phyloP scores from a whole-genome alignment of 2,888 invertebrate genomes.

The Parapristionchus giblindavisi region DNA sequence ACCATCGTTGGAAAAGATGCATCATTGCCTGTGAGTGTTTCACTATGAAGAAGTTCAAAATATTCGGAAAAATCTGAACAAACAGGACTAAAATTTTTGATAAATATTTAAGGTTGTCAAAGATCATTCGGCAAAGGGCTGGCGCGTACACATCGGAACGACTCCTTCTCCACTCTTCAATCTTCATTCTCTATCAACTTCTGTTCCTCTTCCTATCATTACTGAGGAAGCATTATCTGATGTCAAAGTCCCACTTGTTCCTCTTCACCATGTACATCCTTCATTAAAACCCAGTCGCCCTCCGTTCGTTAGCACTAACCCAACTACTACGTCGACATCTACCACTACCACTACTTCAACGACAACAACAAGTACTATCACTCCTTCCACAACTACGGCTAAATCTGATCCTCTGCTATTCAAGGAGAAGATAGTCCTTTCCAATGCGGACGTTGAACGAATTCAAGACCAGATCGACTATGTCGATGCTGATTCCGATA shows the following conservation, averaged over 20 bases:
- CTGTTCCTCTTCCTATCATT: background rate
- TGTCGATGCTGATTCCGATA: conserved; percentile 3
- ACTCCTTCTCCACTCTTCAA: background rate
- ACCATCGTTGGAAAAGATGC: background rate
- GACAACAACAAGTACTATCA: conserved; percentile 1
- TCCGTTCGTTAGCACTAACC: background rate
- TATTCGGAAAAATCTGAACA: background rate
- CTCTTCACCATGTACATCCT: background rate
- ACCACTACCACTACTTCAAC: background rate
- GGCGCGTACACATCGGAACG: conserved; percentile 25
- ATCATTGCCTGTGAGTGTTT: background rate
- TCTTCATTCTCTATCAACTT: background rate
- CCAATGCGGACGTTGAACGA: background rate
- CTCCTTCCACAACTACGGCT: background rate
- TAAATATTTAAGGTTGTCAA: background rate
- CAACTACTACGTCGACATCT: background rate
- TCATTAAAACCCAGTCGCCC: background rate
- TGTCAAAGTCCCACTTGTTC: background rate
- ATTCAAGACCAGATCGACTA: conserved; percentile 25
- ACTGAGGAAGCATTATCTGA: background rate
- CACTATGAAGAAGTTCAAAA: background rate
- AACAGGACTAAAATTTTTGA: background rate
- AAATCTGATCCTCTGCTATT: conserved; percentile 15
- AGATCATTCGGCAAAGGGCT: background rate
- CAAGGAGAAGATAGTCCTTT: conserved; percentile 11